Percentiles rank a stretch among this genome's conserved stretches.
phyloP scores from a whole-genome alignment of 2,113 vertebrate species.

The Megaceryle maxima region DNA sequence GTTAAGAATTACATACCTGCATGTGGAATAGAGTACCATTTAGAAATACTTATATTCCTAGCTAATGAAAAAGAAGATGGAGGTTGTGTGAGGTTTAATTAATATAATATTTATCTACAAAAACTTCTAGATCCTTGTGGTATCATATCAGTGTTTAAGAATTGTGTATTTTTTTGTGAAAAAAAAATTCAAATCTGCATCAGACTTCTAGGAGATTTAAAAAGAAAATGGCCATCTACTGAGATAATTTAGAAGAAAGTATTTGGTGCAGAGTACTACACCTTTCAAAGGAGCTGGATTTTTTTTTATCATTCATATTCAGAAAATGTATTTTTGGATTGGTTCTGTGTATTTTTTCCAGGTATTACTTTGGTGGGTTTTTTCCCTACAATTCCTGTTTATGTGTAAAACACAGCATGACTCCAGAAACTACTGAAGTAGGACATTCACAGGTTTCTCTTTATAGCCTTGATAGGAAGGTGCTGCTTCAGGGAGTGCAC shows the following conservation, averaged over 20 bases:
- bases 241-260: not conserved
- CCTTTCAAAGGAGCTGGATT: not conserved
- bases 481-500: not conserved
- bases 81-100: not conserved
- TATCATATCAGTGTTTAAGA: not conserved
- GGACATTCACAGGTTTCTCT: not conserved
- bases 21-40: not conserved
- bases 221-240: not conserved
- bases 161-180: not conserved
- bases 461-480: not conserved
- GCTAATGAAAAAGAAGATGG: not conserved
- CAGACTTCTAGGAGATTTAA: not conserved
- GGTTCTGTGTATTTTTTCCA: not conserved
- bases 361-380: fast-evolving
- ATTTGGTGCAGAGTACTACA: not conserved
- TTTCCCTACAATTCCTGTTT: not conserved
- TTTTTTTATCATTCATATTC: not conserved
- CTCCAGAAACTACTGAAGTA: not conserved
- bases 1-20: not conserved
- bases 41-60: not conserved
- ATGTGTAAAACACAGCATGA: not conserved
- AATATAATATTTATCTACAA: not conserved
- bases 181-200: not conserved
- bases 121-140: not conserved
- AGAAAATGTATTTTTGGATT: not conserved